Conservation (phyloP, 2,888 invertebrate genomes). For the Idaea biselata region DNA sequence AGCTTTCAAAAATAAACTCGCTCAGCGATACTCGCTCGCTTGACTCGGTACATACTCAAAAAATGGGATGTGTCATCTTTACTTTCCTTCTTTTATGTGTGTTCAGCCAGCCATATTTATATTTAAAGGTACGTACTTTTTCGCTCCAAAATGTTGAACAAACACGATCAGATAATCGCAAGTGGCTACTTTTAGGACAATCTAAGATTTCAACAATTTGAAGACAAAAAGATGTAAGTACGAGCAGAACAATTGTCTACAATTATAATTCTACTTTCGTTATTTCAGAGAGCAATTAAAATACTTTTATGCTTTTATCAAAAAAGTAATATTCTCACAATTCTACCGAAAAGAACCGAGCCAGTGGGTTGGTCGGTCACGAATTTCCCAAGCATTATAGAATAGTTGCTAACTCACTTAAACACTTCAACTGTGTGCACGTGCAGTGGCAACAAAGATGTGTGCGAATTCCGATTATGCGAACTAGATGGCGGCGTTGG, state of each 20-base stretch:
- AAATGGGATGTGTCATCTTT: no score
- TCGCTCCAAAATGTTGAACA: no score
- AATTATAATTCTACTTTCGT: background rate
- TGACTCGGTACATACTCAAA: no score
- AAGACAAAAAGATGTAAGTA: background rate
- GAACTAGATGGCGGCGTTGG: no score
- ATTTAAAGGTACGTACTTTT: no score
- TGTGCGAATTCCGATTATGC: no score
- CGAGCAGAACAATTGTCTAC: constrained; percentile 14
- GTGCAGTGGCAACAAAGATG: no score
- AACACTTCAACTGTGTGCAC: background rate
- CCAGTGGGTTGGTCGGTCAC: constrained; percentile 27
- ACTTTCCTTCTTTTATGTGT: no score
- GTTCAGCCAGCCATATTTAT: no score
- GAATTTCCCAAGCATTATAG: constrained; percentile 23
- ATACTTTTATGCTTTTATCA: constrained; percentile 6
- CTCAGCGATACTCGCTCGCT: no score
- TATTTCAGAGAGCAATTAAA: constrained; percentile 12
- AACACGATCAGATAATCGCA: background rate
- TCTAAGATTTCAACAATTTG: background rate
- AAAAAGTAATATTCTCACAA: constrained; percentile 20
- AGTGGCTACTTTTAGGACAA: background rate
- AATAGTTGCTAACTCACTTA: constrained; percentile 7
- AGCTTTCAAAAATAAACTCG: no score
- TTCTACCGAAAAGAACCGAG: constrained; percentile 17